Evolutionary conservation across 2,797 vertebrate genomes (phyloP), one percentile per base, ranked within the genome.

Genomic region (Myoxocephalus aenaeus): DNA sequence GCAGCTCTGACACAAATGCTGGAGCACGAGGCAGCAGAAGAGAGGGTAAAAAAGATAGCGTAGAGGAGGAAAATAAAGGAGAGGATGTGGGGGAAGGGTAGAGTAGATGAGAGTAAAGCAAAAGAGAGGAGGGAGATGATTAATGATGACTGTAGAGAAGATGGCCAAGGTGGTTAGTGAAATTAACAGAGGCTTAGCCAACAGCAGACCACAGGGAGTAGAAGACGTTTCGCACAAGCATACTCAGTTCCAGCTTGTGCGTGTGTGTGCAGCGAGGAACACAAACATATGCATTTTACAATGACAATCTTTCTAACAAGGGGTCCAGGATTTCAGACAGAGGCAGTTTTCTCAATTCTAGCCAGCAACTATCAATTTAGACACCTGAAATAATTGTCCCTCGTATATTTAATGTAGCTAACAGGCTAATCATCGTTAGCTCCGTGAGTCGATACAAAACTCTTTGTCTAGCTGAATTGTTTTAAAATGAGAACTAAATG

Each of bases 81-180:
- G 74, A 77, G 50, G 67, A 61, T 69, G 69, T 77, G 72, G 84
- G 83, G 81, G 80, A 68, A 72, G 72, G 78, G 82, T 40, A 3
- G 72, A 46, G 48, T 0, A 53, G 69, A 48, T 51, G 56, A 14
- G 61, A 70, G 73, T 75, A 38, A 42, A 75, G 66, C 69, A 29
- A 75, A 79, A 77, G 72, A 87, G 77, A 75, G 79, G 71, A 51
- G 75, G 76, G 89, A 78, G 84, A 90, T 93, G 86, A 94, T 92
- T 92, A 91, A 94, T 93, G 87, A 89, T 85, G 82, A 88, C 79
- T 78, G 82, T 73, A 36, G 84, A 86, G 77, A 92, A 90, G 86
- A 91, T 91, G 80, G 90, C 91, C 92, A 94, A 91, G 92, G 92
- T 92, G 90, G 91, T 90, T 92, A 86, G 91, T 87, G 86, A 91